Evolutionary conservation across 2,797 vertebrate genomes (phyloP).

Genomic region (Gymnoscopelus braueri): DNA sequence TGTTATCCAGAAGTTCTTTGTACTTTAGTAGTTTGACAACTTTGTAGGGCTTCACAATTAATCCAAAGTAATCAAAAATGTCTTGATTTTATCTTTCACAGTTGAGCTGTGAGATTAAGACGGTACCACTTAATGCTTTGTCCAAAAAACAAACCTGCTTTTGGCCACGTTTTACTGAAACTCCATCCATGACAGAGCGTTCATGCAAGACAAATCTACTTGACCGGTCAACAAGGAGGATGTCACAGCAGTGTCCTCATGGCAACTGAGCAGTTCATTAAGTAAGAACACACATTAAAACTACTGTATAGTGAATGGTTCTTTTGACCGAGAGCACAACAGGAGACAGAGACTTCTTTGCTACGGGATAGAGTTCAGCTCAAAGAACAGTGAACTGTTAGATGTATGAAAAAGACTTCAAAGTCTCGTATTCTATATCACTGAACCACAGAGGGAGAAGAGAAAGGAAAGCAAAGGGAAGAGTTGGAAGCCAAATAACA

Average conservation of each 20-base stretch:
- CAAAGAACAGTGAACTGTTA: slow-evolving; percentile 50
- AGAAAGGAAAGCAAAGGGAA: slow-evolving; percentile 26
- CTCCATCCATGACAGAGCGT: no score
- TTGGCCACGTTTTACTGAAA: no score
- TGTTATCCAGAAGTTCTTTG: no score
- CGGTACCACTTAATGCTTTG: no score
- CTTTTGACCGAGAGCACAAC: slow-evolving; percentile 59
- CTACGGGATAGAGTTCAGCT: slow-evolving; percentile 55
- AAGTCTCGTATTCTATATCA: slow-evolving; percentile 30
- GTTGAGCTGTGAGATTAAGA: no score
- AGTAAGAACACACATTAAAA: slow-evolving; percentile 70
- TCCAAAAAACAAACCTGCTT: no score
- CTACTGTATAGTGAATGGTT: slow-evolving; percentile 63
- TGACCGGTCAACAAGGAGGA: slow-evolving; percentile 45
- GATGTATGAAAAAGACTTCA: slow-evolving; percentile 57
- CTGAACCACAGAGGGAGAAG: slow-evolving; percentile 41
- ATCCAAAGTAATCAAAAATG: no score
- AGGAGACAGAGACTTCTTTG: slow-evolving; percentile 53
- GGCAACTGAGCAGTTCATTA: slow-evolving; percentile 55
- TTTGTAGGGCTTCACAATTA: no score
- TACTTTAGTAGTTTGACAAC: background rate
- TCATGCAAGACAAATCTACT: slow-evolving; percentile 9
- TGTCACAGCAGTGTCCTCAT: slow-evolving; percentile 47
- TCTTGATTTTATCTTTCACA: no score
- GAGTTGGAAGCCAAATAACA: slow-evolving; percentile 29